A percentile compares a stretch with the other conserved stretches of the same genome.
phyloP scores from a whole-genome alignment of 2,797 vertebrate genomes.

The Labroides dimidiatus region DNA sequence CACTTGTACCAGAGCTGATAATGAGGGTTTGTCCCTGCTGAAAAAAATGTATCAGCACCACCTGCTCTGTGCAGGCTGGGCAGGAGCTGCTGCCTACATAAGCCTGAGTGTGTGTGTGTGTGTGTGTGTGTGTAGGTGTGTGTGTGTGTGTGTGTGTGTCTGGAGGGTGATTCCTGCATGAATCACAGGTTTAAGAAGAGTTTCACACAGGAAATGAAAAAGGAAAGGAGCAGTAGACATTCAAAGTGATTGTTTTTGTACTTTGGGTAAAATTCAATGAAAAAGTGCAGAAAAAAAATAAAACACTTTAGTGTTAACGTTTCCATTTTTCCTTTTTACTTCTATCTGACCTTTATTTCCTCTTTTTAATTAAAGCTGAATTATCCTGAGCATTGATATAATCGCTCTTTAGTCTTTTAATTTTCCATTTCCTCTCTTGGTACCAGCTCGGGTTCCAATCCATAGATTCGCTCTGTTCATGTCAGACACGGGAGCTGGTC shows the following conservation, averaged over 20 bases:
- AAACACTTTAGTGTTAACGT: neutral
- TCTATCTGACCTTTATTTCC: neutral
- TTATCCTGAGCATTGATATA: neutral
- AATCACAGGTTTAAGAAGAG: fast-evolving
- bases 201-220: neutral
- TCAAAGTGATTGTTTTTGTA: neutral
- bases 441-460: neutral
- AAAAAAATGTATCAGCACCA: slow-evolving; percentile 11
- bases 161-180: slow-evolving; percentile 16
- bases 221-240: neutral
- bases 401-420: neutral
- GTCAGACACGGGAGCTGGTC: neutral
- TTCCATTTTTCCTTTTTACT: neutral
- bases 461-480: neutral
- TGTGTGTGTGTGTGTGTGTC: neutral
- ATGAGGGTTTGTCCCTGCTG: slow-evolving; percentile 28
- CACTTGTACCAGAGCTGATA: slow-evolving; percentile 27
- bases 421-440: neutral
- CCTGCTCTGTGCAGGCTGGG: slow-evolving; percentile 9
- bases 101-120: neutral
- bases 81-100: neutral
- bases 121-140: neutral
- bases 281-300: neutral
- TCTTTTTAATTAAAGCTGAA: neutral
- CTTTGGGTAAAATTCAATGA: too few relatives aligned